A percentile compares a stretch with the other conserved stretches of the same genome.
phyloP scores from a whole-genome alignment of 2,797 vertebrate genomes.

The Perdix hodgsoniae region DNA sequence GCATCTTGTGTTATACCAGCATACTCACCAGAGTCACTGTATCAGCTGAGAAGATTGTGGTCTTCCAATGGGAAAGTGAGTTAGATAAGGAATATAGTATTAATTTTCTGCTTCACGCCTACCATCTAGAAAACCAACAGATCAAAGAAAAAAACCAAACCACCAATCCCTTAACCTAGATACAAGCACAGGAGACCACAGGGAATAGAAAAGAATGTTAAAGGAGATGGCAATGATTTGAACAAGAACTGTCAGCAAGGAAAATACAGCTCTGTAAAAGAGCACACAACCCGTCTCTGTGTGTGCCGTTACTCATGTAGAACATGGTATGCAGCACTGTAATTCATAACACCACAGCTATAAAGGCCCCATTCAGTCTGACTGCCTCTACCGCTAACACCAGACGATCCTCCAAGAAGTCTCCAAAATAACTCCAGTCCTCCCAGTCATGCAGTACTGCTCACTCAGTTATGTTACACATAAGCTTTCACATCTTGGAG shows the following conservation, averaged over 20 bases:
- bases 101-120: not conserved
- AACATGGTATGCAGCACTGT: not conserved
- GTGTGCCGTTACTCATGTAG: not conserved
- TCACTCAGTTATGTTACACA: not conserved
- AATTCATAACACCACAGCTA: not conserved
- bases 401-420: not conserved
- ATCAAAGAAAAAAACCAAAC: not conserved
- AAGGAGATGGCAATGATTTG: not conserved
- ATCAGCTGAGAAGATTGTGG: not conserved
- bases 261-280: not conserved
- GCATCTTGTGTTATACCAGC: accelerated
- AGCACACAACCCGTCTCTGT: not conserved
- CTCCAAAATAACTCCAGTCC: not conserved
- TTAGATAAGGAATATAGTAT: not conserved
- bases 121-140: not conserved
- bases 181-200: not conserved
- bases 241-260: not conserved
- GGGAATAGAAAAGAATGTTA: accelerated
- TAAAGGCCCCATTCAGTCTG: not conserved
- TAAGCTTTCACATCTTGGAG: not conserved
- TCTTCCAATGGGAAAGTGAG: not conserved
- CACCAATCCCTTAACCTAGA: accelerated
- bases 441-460: not conserved
- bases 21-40: not conserved
- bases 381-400: not conserved